Conservation (phyloP, 2,888 invertebrate species). For the Ormyrus pomaceus region DNA sequence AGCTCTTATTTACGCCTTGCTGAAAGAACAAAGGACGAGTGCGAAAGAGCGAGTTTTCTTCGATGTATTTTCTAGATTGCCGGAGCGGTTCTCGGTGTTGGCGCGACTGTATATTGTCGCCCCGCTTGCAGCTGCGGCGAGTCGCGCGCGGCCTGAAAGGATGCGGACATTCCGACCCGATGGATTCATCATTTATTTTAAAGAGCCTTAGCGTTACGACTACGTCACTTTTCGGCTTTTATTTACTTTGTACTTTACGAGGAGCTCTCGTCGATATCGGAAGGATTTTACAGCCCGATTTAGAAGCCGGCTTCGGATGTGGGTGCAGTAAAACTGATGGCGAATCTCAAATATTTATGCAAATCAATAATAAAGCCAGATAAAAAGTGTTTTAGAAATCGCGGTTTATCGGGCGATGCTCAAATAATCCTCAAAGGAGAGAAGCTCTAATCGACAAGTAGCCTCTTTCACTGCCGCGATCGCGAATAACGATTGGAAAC, state of each 20-base stretch:
- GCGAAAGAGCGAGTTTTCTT: background rate
- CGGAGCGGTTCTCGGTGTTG: background rate
- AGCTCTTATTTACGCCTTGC: constrained; percentile 34
- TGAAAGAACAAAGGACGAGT: constrained; percentile 23
- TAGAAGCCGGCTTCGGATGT: too few relatives aligned
- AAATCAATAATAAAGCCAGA: too few relatives aligned
- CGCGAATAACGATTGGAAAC: too few relatives aligned
- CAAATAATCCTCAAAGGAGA: too few relatives aligned
- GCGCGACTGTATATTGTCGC: background rate
- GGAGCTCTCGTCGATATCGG: too few relatives aligned
- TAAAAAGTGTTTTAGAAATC: too few relatives aligned
- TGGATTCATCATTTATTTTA: constrained; percentile 22
- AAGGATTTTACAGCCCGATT: too few relatives aligned
- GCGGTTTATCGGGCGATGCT: too few relatives aligned
- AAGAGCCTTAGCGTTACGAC: background rate
- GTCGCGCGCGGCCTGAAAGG: background rate
- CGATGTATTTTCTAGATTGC: background rate
- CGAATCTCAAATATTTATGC: too few relatives aligned
- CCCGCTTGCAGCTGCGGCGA: background rate
- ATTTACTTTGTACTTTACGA: background rate
- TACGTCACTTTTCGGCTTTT: background rate
- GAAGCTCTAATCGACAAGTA: too few relatives aligned
- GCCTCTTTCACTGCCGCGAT: too few relatives aligned
- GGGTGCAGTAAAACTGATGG: too few relatives aligned
- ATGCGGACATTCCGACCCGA: constrained; percentile 4